A percentile compares a stretch with the other conserved stretches of the same genome.
Evolutionary conservation across 2,888 invertebrate species (phyloP).

Genomic region (Chloroclystis v-ata): DNA sequence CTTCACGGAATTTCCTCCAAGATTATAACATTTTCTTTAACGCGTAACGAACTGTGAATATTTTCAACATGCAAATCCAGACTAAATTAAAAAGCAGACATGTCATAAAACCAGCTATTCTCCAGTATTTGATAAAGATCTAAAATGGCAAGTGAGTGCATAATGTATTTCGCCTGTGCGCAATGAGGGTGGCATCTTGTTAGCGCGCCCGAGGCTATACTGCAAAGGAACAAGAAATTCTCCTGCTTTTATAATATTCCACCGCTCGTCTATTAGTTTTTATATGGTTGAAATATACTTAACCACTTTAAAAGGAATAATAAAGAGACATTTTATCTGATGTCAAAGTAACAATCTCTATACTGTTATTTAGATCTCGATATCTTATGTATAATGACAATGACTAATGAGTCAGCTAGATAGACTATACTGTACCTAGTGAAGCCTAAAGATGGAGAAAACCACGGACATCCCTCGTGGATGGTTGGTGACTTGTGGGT

Average conservation of each 20-base stretch:
- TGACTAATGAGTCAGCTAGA: too few relatives aligned
- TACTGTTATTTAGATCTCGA: too few relatives aligned
- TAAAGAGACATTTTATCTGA: too few relatives aligned
- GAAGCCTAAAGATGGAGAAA: too few relatives aligned
- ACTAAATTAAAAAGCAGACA: slow-evolving; percentile 7
- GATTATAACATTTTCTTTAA: neutral
- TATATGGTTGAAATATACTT: neutral
- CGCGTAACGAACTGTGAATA: slow-evolving; percentile 8
- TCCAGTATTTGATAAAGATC: slow-evolving; percentile 13
- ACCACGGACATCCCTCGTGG: too few relatives aligned
- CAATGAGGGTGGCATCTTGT: slow-evolving; percentile 42
- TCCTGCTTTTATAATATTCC: slow-evolving; percentile 30
- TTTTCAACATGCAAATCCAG: slow-evolving; percentile 13
- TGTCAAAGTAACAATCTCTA: too few relatives aligned
- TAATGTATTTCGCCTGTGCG: slow-evolving; percentile 7
- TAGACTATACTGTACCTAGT: too few relatives aligned
- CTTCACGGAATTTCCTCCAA: slow-evolving; percentile 5
- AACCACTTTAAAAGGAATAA: too few relatives aligned
- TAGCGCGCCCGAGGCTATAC: slow-evolving; percentile 34
- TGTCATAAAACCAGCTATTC: slow-evolving; percentile 10
- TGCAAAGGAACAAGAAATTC: slow-evolving; percentile 46
- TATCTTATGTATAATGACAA: too few relatives aligned
- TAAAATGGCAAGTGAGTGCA: slow-evolving; percentile 9
- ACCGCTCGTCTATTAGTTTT: slow-evolving; percentile 4
- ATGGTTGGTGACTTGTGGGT: too few relatives aligned